Conservation (phyloP, 2,888 invertebrate genomes). For the Zootermopsis nevadensis region DNA sequence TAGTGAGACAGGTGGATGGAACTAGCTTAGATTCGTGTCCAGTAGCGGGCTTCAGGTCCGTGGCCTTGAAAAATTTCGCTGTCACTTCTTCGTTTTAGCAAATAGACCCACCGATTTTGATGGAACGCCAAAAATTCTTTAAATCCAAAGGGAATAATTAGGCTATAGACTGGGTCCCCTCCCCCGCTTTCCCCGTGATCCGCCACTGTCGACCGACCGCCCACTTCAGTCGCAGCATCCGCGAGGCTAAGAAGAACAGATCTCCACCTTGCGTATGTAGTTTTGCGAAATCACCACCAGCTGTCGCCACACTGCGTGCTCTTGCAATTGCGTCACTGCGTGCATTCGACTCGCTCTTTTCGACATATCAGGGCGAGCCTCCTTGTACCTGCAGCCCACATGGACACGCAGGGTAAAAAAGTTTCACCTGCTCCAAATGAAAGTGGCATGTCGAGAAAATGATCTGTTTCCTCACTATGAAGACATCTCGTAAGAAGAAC, state of each 20-base stretch:
- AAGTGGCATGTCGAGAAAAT: neutral
- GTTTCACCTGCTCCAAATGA: neutral
- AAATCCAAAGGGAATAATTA: neutral
- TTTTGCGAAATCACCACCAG: neutral
- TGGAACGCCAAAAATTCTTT: no score
- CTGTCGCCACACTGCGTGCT: constrained; percentile 4
- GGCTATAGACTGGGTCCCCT: no score
- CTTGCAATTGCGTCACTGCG: neutral
- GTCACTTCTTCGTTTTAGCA: no score
- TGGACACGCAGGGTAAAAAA: neutral
- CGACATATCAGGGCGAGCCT: neutral
- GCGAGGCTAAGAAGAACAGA: neutral
- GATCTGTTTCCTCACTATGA: no score
- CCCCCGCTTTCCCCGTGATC: neutral
- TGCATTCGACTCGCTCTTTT: neutral
- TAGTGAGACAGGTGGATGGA: no score
- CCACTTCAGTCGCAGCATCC: constrained; percentile 10
- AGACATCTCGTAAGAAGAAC: no score
- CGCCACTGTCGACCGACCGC: neutral
- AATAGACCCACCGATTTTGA: no score
- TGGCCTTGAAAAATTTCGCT: no score
- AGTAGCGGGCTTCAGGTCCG: no score
- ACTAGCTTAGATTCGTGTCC: no score
- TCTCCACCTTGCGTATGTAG: constrained; percentile 15
- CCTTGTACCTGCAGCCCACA: neutral